phyloP scores from a whole-genome alignment of 2,113 vertebrate genomes.

The Callocephalon fimbriatum region DNA sequence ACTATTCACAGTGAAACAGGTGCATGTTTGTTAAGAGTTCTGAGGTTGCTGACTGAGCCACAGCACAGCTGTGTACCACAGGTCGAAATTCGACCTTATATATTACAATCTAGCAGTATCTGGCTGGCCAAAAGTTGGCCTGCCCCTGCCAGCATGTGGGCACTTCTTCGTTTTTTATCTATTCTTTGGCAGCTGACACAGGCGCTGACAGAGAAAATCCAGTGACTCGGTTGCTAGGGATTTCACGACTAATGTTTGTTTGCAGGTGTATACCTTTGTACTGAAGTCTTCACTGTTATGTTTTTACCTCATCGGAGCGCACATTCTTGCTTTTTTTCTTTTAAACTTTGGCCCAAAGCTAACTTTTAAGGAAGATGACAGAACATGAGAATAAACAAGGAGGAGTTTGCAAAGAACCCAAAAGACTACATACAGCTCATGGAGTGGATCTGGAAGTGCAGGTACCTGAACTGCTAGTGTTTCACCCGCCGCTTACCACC shows the following conservation, averaged over 20 bases:
- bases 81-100: slow-evolving; percentile 87
- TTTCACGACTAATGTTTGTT: slow-evolving; percentile 84
- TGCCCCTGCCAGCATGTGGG: slow-evolving; percentile 89
- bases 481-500: slow-evolving; percentile 45
- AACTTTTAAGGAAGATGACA: slow-evolving; percentile 75
- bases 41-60: slow-evolving; percentile 88
- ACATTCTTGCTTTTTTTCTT: slow-evolving; percentile 45
- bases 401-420: slow-evolving; percentile 40
- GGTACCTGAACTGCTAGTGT: slow-evolving; percentile 34
- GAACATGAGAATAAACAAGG: slow-evolving; percentile 50
- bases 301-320: slow-evolving; percentile 70
- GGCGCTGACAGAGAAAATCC: slow-evolving; percentile 92
- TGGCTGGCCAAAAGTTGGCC: slow-evolving; percentile 82
- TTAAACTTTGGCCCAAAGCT: slow-evolving; percentile 80
- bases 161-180: slow-evolving; percentile 88
- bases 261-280: slow-evolving; percentile 74
- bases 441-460: neutral
- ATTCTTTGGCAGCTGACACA: slow-evolving; percentile 96
- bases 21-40: slow-evolving; percentile 87
- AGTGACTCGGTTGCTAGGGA: slow-evolving; percentile 89
- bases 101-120: slow-evolving; percentile 89
- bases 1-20: slow-evolving; percentile 97
- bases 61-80: slow-evolving; percentile 92
- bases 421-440: slow-evolving; percentile 51
- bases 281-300: slow-evolving; percentile 63